A percentile compares a stretch with the other conserved stretches of the same genome.
These are phyloP conservation scores for Atherix ibis DNA, from an alignment of 2,888 invertebrate species.

Conservation along the genomic window DNA sequence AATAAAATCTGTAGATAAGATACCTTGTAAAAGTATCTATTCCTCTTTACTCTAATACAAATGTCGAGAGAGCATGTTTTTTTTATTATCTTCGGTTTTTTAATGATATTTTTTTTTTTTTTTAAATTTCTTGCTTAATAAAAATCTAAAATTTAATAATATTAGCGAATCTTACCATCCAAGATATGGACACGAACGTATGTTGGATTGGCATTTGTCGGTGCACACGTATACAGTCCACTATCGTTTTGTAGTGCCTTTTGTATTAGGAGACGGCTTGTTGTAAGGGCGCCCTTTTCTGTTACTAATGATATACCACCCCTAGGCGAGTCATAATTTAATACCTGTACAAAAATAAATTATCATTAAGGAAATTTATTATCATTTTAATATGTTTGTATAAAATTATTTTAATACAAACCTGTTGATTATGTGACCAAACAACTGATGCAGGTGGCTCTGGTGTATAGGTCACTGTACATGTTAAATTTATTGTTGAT, in stretches of 20 bases:
- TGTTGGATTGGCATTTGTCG: constrained; percentile 67
- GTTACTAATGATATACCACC: constrained; percentile 78
- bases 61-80: no score
- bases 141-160: no score
- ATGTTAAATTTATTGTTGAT: constrained; percentile 77
- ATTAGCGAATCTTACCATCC: constrained; percentile 50
- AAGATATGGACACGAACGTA: constrained; percentile 70
- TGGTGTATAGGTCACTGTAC: constrained; percentile 66
- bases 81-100: no score
- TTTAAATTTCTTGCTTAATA: no score
- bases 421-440: constrained; percentile 65
- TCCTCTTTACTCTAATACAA: no score
- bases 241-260: constrained; percentile 66
- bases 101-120: no score
- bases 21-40: no score
- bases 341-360: no score
- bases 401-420: constrained; percentile 20
- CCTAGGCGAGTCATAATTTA: constrained; percentile 79
- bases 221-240: constrained; percentile 68
- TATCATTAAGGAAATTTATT: constrained; percentile 13
- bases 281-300: constrained; percentile 69
- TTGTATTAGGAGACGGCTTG: constrained; percentile 67
- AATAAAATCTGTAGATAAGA: no score
- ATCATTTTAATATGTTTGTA: not conserved
- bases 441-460: constrained; percentile 69